Conservation (phyloP, 1,140 invertebrate genomes). For the Ylistrum balloti region DNA sequence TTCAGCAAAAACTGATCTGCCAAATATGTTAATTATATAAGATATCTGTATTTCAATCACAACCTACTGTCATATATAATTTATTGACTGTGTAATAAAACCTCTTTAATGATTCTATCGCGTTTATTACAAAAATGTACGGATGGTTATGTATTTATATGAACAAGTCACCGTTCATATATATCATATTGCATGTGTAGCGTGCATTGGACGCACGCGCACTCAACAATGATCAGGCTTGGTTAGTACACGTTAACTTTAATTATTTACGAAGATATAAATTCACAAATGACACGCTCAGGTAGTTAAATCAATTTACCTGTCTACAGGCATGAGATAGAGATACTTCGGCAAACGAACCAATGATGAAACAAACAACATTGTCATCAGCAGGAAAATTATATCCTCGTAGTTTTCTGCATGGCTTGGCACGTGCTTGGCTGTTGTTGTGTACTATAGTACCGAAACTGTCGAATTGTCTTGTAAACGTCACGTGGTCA, state of each 20-base stretch:
- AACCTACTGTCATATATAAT: conserved; percentile 29
- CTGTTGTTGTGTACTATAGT: neutral
- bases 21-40: conserved; percentile 13
- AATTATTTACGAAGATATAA: conserved; percentile 36
- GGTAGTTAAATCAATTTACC: conserved; percentile 27
- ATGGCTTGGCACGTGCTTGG: neutral
- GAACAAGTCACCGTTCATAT: neutral
- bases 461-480: too few relatives aligned
- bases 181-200: neutral
- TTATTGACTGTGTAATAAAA: conserved; percentile 4
- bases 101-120: conserved; percentile 24
- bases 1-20: neutral
- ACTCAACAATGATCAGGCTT: neutral
- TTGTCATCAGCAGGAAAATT: neutral
- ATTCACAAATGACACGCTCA: conserved; percentile 29
- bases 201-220: neutral
- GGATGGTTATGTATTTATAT: neutral
- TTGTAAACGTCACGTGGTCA: too few relatives aligned
- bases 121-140: neutral
- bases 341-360: neutral
- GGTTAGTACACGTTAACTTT: neutral
- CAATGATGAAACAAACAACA: neutral
- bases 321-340: neutral
- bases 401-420: neutral
- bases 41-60: conserved; percentile 25